Conservation (phyloP, 2,888 invertebrate species). For the Chirona hameri region DNA sequence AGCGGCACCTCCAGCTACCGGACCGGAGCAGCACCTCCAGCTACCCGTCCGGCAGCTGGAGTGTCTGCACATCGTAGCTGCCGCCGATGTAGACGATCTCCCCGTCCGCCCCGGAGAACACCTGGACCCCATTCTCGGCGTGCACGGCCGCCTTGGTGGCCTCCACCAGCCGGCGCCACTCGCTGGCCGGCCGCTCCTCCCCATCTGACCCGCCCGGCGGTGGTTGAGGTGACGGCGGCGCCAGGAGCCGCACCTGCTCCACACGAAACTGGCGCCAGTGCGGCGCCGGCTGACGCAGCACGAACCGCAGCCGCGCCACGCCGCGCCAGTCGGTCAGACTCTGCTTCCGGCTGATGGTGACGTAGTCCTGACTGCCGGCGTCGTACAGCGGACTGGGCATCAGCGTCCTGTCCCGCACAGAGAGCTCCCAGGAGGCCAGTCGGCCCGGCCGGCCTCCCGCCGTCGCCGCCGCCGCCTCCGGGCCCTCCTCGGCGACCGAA, state of each 20-base stretch:
- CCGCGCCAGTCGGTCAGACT: slow-evolving; percentile 46
- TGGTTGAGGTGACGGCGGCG: neutral
- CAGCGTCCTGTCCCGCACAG: neutral
- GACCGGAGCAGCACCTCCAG: too few species aligned
- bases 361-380: slow-evolving; percentile 26
- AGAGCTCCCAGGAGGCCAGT: neutral
- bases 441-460: neutral
- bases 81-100: slow-evolving; percentile 27
- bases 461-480: neutral
- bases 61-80: slow-evolving; percentile 26
- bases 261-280: slow-evolving; percentile 47
- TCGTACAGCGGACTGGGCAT: slow-evolving; percentile 1
- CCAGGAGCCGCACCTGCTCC: slow-evolving; percentile 45
- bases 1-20: neutral
- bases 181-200: neutral
- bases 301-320: slow-evolving; percentile 45
- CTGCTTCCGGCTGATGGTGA: slow-evolving; percentile 38
- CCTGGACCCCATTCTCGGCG: slow-evolving; percentile 2
- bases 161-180: neutral
- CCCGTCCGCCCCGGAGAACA: neutral
- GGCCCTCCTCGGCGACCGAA: neutral
- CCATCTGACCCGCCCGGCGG: neutral
- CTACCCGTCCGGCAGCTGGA: neutral
- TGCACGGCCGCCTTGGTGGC: neutral
- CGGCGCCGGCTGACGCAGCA: slow-evolving; percentile 48